Evolutionary conservation across 2,113 vertebrate species (phyloP).

Genomic region (Hucho hucho): DNA sequence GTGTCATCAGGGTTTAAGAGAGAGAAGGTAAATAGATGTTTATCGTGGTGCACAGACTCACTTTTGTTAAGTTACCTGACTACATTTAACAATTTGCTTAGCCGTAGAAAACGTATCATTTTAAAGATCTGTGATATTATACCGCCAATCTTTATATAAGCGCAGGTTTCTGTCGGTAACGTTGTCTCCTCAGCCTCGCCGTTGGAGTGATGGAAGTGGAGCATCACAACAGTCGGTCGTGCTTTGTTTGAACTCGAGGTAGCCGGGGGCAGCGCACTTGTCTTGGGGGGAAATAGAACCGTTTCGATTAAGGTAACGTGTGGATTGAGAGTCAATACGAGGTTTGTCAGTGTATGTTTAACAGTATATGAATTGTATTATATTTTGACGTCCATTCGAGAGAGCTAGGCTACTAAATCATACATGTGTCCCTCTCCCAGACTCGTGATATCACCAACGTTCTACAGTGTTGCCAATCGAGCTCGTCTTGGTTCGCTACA

Average conservation of each 20-base stretch:
- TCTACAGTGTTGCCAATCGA: background rate
- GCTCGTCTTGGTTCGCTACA: background rate
- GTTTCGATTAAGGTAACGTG: background rate
- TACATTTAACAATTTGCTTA: too few relatives aligned
- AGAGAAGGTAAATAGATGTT: background rate
- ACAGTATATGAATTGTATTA: background rate
- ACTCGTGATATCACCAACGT: slow-evolving; percentile 9
- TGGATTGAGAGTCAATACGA: too few relatives aligned
- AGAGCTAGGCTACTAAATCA: background rate
- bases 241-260: background rate
- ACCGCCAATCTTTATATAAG: too few relatives aligned
- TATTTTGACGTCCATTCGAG: background rate
- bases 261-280: too few relatives aligned
- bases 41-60: too few relatives aligned
- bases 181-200: too few relatives aligned
- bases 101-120: too few relatives aligned
- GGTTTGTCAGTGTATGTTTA: too few relatives aligned
- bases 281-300: background rate
- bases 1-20: background rate
- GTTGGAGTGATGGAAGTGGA: background rate
- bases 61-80: too few relatives aligned
- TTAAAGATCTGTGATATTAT: too few relatives aligned
- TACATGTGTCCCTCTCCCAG: background rate
- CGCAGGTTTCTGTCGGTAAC: too few relatives aligned
- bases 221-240: background rate